Evolutionary conservation across 2,113 vertebrate species (phyloP), one percentile per base, ranked within the genome.

Genomic region (Rallus limicola): DNA sequence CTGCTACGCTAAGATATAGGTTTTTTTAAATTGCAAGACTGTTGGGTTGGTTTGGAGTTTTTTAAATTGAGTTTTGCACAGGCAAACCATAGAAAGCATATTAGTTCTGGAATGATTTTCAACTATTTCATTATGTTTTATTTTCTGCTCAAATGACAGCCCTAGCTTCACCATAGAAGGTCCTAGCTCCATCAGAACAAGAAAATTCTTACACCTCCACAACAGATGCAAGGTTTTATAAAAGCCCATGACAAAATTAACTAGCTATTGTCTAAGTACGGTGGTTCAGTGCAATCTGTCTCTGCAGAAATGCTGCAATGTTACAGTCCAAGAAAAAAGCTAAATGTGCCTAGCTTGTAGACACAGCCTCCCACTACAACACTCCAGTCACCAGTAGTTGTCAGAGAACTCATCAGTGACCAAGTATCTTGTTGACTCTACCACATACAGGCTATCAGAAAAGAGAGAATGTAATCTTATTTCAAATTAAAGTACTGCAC

Each of bases 241-340:
- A 92, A 92, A 62, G 17, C 6, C 26, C n/a, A 19, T 31, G 62
- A 76, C 48, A 94, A 96, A 98, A 95, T 89, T 86, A 95, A 89
- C 34, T 28, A 80, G 80, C 56, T 84, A 62, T 60, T 95, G 52
- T 56, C 70, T 92, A 91, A 46, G 68, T 26, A 55, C 14, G 24
- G 25, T 72, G 16, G 24, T 80, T 82, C 76, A 46, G 13, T 56
- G 62, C 10, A 52, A 58, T 40, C 31, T 79, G 33, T 13, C 56
- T 59, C 64, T 82, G 16, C 65, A 91, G 87, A 93, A 75, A 87
- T 1, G 16, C 15, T 31, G 46, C 65, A 65, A 38, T 42, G 80
- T 80, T 82, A 83, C 38, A 72, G 44, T 55, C 64, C 72, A 31
- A 58, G n/a, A 91, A 89, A 81, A 89, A 48, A 63, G 24, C 23